phyloP scores from a whole-genome alignment of 2,888 invertebrate genomes.

The Acleris laterana region DNA sequence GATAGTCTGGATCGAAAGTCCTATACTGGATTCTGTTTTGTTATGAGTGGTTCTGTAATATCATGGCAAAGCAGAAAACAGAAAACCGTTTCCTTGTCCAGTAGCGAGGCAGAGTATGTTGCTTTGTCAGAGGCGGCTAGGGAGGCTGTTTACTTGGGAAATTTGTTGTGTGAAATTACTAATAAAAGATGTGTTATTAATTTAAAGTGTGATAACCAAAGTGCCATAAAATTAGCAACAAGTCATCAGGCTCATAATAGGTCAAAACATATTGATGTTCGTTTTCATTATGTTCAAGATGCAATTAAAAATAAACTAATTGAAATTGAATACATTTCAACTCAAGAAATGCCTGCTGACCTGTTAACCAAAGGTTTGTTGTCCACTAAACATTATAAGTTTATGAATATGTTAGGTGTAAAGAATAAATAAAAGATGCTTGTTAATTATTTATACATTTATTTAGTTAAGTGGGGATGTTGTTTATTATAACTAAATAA shows the following conservation, averaged over 20 bases:
- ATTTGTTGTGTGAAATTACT: constrained; percentile 38
- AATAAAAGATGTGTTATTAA: constrained; percentile 35
- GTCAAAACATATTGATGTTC: constrained; percentile 11
- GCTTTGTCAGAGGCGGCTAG: constrained; percentile 39
- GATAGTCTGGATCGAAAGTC: constrained; percentile 35
- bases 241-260: constrained; percentile 10
- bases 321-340: too few species aligned
- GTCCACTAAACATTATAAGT: too few species aligned
- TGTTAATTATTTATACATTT: too few species aligned
- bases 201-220: constrained; percentile 13
- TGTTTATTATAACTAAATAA: too few species aligned
- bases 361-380: too few species aligned
- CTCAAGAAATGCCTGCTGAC: too few species aligned
- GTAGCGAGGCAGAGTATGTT: too few species aligned
- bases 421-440: too few species aligned
- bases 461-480: too few species aligned
- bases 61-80: constrained; percentile 38
- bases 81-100: not conserved
- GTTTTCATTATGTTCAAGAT: not conserved
- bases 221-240: constrained; percentile 5
- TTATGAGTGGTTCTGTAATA: constrained; percentile 24
- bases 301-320: too few species aligned
- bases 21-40: constrained; percentile 35
- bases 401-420: too few species aligned
- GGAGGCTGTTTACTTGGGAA: constrained; percentile 41